Conservation (phyloP, 2,888 invertebrate species). For the Agrotis segetum region DNA sequence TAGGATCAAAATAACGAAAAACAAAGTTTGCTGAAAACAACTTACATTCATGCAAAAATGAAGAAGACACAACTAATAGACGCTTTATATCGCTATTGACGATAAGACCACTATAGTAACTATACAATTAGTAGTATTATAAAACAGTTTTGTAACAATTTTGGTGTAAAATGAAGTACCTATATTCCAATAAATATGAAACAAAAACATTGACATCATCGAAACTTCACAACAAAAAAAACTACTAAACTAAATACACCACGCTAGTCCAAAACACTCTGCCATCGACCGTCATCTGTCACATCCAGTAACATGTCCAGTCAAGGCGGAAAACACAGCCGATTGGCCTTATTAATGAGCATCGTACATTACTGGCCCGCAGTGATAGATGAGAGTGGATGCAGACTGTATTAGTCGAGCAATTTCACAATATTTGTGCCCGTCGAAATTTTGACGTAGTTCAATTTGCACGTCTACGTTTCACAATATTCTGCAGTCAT, state of each 20-base stretch:
- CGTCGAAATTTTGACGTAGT: slow-evolving; percentile 19
- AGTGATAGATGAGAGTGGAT: slow-evolving; percentile 55
- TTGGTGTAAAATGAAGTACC: too few species aligned
- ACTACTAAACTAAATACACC: slow-evolving; percentile 18
- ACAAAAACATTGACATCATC: background rate
- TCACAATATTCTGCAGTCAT: background rate
- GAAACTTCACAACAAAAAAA: background rate
- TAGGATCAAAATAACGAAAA: too few species aligned
- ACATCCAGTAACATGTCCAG: slow-evolving; percentile 46
- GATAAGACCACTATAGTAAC: too few species aligned
- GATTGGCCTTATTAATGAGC: slow-evolving; percentile 67
- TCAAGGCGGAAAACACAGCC: slow-evolving; percentile 55
- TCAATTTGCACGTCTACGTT: slow-evolving; percentile 4
- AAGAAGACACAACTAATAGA: too few species aligned
- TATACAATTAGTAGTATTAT: too few species aligned
- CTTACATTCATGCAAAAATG: too few species aligned
- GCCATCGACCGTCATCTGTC: slow-evolving; percentile 49
- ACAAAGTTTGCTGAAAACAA: too few species aligned
- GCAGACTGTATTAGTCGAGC: slow-evolving; percentile 24
- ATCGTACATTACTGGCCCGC: slow-evolving; percentile 55
- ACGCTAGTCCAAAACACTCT: slow-evolving; percentile 28
- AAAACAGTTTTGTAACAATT: too few species aligned
- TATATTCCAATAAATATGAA: too few species aligned
- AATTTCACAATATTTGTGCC: slow-evolving; percentile 20
- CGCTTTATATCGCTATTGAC: too few species aligned